Evolutionary conservation across 2,113 vertebrate genomes (phyloP).

Genomic region (Poicephalus gulielmi): DNA sequence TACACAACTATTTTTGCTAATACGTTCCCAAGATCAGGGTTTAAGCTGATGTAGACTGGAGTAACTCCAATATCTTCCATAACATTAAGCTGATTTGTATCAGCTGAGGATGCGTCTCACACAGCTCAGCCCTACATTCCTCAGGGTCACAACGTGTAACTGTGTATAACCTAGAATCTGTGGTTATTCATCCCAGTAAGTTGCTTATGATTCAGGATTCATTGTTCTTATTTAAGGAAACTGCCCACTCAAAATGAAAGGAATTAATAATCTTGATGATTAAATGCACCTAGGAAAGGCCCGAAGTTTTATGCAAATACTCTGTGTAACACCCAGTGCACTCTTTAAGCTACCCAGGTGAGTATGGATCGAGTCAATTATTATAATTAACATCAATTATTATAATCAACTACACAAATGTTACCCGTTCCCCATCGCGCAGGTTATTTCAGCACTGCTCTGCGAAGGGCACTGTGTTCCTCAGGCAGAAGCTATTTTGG

Average conservation of each 20-base stretch:
- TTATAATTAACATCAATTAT: not conserved
- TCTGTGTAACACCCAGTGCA: not conserved
- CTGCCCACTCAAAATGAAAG: not conserved
- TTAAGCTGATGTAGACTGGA: not conserved
- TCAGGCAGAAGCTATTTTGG: not conserved
- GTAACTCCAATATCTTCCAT: not conserved
- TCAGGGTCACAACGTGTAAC: not conserved
- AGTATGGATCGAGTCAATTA: not conserved
- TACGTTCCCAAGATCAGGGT: not conserved
- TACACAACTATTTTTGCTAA: not conserved
- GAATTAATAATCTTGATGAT: not conserved
- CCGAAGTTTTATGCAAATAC: not conserved
- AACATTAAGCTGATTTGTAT: not conserved
- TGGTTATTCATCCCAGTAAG: not conserved
- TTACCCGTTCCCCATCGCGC: not conserved
- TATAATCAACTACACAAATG: constrained; percentile 4
- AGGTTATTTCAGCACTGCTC: not conserved
- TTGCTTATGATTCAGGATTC: not conserved
- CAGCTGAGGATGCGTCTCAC: not conserved
- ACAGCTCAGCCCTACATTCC: not conserved
- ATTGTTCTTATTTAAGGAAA: not conserved
- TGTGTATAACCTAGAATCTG: not conserved
- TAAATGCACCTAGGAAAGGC: not conserved
- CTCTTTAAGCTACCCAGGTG: not conserved
- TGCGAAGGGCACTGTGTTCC: not conserved